Evolutionary conservation across 2,888 invertebrate species (phyloP).

Genomic region (Cheilosia scutellata): DNA sequence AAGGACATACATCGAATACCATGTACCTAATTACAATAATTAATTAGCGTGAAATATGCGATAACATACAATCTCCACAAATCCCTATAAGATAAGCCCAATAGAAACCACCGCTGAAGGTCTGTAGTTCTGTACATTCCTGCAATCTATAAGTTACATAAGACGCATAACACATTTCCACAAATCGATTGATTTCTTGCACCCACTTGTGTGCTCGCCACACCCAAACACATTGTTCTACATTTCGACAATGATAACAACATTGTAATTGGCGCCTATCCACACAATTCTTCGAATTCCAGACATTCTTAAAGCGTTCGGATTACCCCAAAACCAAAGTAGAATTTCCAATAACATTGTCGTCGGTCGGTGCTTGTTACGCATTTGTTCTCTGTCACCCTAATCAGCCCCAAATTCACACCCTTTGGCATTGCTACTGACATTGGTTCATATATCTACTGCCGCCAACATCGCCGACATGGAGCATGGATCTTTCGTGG

Average conservation of each 20-base stretch:
- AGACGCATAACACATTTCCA: conserved; percentile 18
- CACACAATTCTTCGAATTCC: conserved; percentile 44
- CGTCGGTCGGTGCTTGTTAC: not conserved
- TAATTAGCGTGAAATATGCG: no score
- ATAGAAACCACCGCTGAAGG: not conserved
- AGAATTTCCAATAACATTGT: conserved; percentile 46
- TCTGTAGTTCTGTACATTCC: not conserved
- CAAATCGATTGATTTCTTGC: conserved; percentile 41
- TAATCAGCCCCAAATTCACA: conserved; percentile 44
- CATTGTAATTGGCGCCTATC: conserved; percentile 63
- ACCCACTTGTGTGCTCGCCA: not conserved
- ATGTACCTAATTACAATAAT: no score
- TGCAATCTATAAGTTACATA: not conserved
- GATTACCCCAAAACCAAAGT: conserved; percentile 38
- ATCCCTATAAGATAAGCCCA: no score
- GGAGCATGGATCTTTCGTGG: conserved; percentile 40
- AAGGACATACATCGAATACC: no score
- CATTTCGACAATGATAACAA: conserved; percentile 34
- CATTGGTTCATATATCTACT: not conserved
- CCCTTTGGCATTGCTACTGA: conserved; percentile 30
- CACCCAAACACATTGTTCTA: not conserved
- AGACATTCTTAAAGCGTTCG: conserved; percentile 29
- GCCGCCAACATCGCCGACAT: not conserved
- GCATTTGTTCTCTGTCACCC: conserved; percentile 17
- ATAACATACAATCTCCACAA: no score